Evolutionary conservation across 2,113 vertebrate genomes (phyloP).

Genomic region (Seriola rivoliana): DNA sequence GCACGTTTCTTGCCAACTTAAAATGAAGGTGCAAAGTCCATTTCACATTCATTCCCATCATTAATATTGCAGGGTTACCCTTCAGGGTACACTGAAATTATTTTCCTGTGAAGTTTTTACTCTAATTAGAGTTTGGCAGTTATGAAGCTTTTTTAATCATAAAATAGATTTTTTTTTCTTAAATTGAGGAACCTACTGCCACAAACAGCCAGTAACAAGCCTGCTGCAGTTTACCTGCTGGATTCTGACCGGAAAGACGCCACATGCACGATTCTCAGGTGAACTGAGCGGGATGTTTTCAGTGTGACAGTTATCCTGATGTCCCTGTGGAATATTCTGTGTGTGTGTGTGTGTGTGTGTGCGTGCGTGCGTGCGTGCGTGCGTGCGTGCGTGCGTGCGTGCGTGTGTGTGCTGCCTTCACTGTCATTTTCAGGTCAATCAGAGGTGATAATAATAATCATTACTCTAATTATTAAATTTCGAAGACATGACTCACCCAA

Average conservation of each 20-base stretch:
- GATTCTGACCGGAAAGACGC: background rate
- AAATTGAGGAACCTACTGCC: background rate
- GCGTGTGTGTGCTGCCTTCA: constrained; percentile 21
- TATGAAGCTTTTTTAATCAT: background rate
- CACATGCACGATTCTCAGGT: background rate
- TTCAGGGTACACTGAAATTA: background rate
- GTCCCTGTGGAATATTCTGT: background rate
- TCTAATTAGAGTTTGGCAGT: background rate
- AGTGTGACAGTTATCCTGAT: background rate
- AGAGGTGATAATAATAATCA: constrained; percentile 69
- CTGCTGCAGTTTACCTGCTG: background rate
- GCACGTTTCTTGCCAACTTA: background rate
- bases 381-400: constrained; percentile 7
- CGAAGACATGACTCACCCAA: constrained; percentile 62
- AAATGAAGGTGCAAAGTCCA: background rate
- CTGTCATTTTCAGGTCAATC: constrained; percentile 72
- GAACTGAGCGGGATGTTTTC: background rate
- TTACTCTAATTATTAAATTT: constrained; percentile 73
- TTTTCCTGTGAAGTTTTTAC: background rate
- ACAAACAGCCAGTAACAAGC: background rate
- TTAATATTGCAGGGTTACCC: background rate
- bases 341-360: no score
- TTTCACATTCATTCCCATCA: background rate
- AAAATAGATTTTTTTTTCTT: background rate
- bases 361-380: constrained; percentile 5